These are phyloP conservation scores for Eupithecia vulgata DNA, from an alignment of 2,888 invertebrate genomes.

Conservation along the genomic window DNA sequence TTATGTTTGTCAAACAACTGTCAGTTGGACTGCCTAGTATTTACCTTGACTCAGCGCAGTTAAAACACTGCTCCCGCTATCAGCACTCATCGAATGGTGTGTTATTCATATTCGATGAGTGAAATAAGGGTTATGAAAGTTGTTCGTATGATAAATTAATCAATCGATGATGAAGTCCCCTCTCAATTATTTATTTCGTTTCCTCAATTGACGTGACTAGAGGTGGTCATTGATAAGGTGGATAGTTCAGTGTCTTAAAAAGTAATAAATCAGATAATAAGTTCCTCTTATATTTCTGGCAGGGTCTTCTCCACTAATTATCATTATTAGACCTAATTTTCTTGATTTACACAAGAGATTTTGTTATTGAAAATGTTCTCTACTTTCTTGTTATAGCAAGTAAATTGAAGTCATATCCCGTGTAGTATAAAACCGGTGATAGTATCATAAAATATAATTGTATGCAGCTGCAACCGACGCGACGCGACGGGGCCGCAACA, in stretches of 20 bases:
- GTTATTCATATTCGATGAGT: too few species aligned
- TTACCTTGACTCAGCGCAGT: neutral
- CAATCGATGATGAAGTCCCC: neutral
- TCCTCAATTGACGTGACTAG: too few species aligned
- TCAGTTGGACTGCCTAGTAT: neutral
- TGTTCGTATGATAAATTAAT: neutral
- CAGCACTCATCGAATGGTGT: too few species aligned
- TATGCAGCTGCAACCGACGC: neutral
- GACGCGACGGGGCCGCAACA: neutral
- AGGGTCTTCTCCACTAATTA: neutral
- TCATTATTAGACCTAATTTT: neutral
- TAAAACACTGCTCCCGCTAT: too few species aligned
- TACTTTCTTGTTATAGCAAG: neutral
- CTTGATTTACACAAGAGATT: neutral
- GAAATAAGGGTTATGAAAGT: too few species aligned
- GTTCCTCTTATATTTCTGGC: neutral
- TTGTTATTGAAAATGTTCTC: neutral
- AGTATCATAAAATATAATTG: conserved; percentile 7
- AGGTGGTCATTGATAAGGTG: too few species aligned
- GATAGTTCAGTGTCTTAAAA: neutral
- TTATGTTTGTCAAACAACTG: too few species aligned
- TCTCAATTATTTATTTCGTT: too few species aligned
- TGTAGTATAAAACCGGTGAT: neutral
- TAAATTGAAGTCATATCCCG: neutral
- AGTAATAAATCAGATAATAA: neutral